Evolutionary conservation across 2,113 vertebrate genomes (phyloP), one percentile per base, ranked within the genome.

Genomic region (Salvelinus alpinus): DNA sequence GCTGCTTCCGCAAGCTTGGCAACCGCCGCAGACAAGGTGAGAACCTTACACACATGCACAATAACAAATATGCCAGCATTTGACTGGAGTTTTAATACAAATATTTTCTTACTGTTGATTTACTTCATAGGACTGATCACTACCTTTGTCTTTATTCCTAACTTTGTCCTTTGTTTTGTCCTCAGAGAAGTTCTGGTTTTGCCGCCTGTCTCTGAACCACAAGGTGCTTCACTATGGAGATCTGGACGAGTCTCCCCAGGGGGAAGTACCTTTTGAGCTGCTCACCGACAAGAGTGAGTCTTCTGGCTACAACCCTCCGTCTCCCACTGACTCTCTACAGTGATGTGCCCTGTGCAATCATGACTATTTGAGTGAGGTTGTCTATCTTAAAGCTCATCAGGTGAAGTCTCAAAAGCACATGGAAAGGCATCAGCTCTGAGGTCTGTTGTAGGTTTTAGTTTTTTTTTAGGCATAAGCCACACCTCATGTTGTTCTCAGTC

Each of bases 221-320:
- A 99, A 99, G 88, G 94, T 99, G 82, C 93, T 99, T 54, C 98
- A 99, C 91, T 99, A 99, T 1, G 98, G 98, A 54, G 98, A 99
- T 87, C 86, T 99, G 86, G 98, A 99, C 48, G 98, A 99, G 87
- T 95, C 95, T 75, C 95, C 95, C 73, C 97, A 98, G 89, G 97
- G 97, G n/a, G 98, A 99, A 88, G 97, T 98, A 89, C 96, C 97
- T 71, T 96, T 97, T 18, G 97, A 99, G 88, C 94, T 96, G 5
- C 95, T 99, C 71, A 96, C 96, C 76, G 98, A 99, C 90, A 99
- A 99, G 89, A 97, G 98, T 99, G 93, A 93, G 97, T 91, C 22
- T 9, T 59, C 18, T 8, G 14, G 31, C 27, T 31, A 14, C 16
- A 29, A 24, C 16, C 8, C 38, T 70, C 9, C 24, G 51, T 54